These are phyloP conservation scores for Sympetrum striolatum DNA, from an alignment of 2,888 invertebrate species.

Conservation along the genomic window DNA sequence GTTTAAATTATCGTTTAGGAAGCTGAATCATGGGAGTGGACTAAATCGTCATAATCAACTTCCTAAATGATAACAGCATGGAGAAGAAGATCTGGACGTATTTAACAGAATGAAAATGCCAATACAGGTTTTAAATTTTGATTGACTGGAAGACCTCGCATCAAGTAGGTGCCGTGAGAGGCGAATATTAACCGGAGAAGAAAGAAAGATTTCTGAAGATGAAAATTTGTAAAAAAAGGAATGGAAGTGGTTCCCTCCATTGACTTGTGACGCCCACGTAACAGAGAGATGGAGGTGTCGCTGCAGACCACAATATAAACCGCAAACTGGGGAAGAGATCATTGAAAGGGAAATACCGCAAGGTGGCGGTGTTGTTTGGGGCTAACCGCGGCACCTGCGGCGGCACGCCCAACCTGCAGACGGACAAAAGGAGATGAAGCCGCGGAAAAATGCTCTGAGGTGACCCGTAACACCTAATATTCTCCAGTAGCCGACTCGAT, in stretches of 20 bases:
- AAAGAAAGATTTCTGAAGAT: no score
- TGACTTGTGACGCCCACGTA: neutral
- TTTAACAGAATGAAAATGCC: no score
- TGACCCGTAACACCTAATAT: neutral
- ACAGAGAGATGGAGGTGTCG: neutral
- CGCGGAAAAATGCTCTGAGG: neutral
- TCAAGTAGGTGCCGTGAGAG: no score
- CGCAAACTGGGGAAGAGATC: conserved; percentile 19
- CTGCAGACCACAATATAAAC: neutral
- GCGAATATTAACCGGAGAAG: no score
- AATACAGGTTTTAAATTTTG: no score
- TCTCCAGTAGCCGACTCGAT: neutral
- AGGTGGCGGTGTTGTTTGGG: neutral
- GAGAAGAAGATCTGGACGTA: no score
- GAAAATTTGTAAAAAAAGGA: no score
- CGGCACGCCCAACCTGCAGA: neutral
- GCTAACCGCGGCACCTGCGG: neutral
- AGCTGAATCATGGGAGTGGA: no score
- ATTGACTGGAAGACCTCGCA: no score
- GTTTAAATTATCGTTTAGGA: no score
- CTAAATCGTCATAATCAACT: no score
- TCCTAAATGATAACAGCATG: no score
- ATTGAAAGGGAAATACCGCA: conserved; percentile 25
- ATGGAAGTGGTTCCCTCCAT: neutral
- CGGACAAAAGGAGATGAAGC: neutral